Percentiles rank a stretch among this genome's conserved stretches.
phyloP scores from a whole-genome alignment of 2,888 invertebrate genomes.

The Aromia moschata region DNA sequence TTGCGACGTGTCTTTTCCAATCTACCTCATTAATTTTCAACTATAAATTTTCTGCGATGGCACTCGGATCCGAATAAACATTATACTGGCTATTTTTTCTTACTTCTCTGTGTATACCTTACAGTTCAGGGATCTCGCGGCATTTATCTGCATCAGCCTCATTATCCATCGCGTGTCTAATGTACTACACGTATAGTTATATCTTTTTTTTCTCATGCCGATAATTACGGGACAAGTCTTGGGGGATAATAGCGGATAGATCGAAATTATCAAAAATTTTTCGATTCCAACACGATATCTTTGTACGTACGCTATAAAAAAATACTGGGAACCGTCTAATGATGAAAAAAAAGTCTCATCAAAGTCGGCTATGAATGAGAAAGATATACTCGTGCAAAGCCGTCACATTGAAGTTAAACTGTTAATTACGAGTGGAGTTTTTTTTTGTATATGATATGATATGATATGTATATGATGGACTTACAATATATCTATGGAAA shows the following conservation, averaged over 20 bases:
- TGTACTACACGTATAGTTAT: slow-evolving; percentile 14
- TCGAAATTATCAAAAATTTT: slow-evolving; percentile 39
- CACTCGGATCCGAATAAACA: slow-evolving; percentile 25
- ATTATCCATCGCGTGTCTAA: slow-evolving; percentile 25
- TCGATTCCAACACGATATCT: slow-evolving; percentile 31
- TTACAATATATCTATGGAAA: too few relatives aligned
- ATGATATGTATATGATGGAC: too few relatives aligned
- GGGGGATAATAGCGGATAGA: slow-evolving; percentile 32
- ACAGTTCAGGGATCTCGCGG: too few relatives aligned
- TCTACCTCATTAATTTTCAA: slow-evolving; percentile 49
- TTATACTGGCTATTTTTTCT: slow-evolving; percentile 7
- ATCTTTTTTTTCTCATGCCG: slow-evolving; percentile 17
- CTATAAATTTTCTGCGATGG: slow-evolving; percentile 42
- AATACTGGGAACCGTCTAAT: too few relatives aligned
- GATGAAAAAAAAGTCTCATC: too few relatives aligned
- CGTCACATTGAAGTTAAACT: too few relatives aligned
- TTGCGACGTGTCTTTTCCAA: slow-evolving; percentile 47
- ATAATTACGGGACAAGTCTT: slow-evolving; percentile 32
- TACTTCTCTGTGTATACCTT: neutral
- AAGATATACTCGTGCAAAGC: too few relatives aligned
- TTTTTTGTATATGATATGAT: too few relatives aligned
- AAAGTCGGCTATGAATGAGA: too few relatives aligned
- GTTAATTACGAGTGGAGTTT: too few relatives aligned
- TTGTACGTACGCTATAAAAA: too few relatives aligned
- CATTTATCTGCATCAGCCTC: slow-evolving; percentile 6